These are phyloP conservation scores for Procambarus virginalis DNA, from an alignment of 1,140 invertebrate species.

Conservation along the genomic window DNA sequence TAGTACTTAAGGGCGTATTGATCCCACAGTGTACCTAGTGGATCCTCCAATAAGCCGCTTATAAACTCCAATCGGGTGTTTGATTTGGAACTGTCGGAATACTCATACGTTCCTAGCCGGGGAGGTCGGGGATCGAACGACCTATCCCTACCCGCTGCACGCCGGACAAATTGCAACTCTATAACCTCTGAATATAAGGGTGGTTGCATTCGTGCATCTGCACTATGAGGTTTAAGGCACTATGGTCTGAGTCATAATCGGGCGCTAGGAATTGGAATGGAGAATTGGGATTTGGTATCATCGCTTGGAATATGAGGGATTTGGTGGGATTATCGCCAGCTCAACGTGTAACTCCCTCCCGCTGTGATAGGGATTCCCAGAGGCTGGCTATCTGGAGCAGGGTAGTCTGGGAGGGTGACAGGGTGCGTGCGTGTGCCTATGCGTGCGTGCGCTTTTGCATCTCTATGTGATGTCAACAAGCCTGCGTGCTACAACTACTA, in stretches of 20 bases:
- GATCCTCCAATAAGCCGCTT: slow-evolving; percentile 55
- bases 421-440: too few species aligned
- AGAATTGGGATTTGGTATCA: slow-evolving; percentile 63
- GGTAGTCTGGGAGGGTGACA: neutral
- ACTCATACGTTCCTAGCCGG: slow-evolving; percentile 49
- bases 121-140: neutral
- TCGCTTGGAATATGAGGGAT: slow-evolving; percentile 52
- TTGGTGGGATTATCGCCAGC: slow-evolving; percentile 57
- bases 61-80: slow-evolving; percentile 61
- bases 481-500: too few species aligned
- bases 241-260: slow-evolving; percentile 41
- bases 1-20: slow-evolving; percentile 54
- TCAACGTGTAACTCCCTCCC: slow-evolving; percentile 51
- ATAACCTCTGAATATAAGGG: neutral
- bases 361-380: slow-evolving; percentile 24
- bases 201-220: neutral
- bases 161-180: neutral
- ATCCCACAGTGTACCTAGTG: slow-evolving; percentile 49
- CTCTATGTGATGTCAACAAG: too few species aligned
- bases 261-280: slow-evolving; percentile 59
- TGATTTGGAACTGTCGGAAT: slow-evolving; percentile 58
- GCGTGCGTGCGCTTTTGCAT: neutral
- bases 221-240: neutral
- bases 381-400: neutral
- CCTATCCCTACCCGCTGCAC: slow-evolving; percentile 7